Conservation (phyloP, 2,113 vertebrate genomes). For the Clinocottus analis region DNA sequence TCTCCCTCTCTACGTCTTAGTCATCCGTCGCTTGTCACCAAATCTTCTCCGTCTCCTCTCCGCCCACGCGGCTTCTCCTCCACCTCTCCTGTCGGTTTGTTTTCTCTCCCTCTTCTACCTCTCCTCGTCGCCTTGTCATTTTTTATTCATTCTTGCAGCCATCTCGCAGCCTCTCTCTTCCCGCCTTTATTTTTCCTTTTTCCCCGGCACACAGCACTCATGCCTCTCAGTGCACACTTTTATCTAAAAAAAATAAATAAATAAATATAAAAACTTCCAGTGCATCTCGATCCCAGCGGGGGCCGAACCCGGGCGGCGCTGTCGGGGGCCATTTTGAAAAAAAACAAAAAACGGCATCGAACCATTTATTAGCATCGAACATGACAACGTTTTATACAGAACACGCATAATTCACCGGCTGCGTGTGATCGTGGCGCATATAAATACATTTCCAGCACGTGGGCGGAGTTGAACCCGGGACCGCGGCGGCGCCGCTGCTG, state of each 20-base stretch:
- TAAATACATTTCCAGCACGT: no score
- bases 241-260: no score
- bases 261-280: no score
- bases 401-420: constrained; percentile 16
- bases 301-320: constrained; percentile 17
- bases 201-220: constrained; percentile 3
- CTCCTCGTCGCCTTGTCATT: not conserved
- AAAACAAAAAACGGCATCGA: no score
- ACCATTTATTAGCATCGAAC: constrained; percentile 28
- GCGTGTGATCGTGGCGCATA: no score
- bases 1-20: constrained; percentile 48
- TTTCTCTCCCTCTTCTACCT: constrained; percentile 36
- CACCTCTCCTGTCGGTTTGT: constrained; percentile 45
- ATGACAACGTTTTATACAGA: not conserved
- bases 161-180: constrained; percentile 8
- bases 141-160: not conserved
- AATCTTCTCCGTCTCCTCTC: constrained; percentile 61
- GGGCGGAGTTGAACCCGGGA: no score
- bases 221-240: constrained; percentile 18
- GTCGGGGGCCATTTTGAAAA: constrained; percentile 30
- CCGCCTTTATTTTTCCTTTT: not conserved
- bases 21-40: constrained; percentile 68
- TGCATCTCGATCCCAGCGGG: constrained; percentile 3
- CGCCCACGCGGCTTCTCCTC: constrained; percentile 38
- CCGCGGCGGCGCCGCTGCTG: no score